A percentile compares a stretch with the other conserved stretches of the same genome.
phyloP scores from a whole-genome alignment of 2,113 vertebrate genomes.

The Pseudonaja textilis region DNA sequence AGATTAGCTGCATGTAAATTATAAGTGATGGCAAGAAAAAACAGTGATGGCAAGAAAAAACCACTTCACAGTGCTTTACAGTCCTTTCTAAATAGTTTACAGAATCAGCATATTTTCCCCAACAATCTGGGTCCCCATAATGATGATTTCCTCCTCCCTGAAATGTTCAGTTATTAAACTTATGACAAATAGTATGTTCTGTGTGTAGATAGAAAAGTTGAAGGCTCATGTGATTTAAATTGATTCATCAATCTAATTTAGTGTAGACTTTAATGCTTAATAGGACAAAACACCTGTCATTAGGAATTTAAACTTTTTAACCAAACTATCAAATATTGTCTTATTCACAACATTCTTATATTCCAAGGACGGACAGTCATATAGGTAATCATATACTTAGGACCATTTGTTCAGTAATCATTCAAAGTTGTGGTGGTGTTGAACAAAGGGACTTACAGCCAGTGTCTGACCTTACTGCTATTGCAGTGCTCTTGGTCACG shows the following conservation, averaged over 20 bases:
- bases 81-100: no score
- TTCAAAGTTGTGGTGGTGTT: no score
- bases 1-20: neutral
- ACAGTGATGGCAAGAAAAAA: neutral
- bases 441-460: no score
- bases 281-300: slow-evolving; percentile 7
- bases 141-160: neutral
- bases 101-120: no score
- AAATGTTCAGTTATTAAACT: neutral
- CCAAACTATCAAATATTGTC: neutral
- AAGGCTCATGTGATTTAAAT: neutral
- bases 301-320: slow-evolving; percentile 12
- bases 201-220: neutral
- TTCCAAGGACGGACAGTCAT: neutral
- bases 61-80: no score
- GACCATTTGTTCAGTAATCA: no score
- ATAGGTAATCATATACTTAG: no score
- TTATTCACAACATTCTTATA: slow-evolving; percentile 14
- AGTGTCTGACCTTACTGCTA: no score
- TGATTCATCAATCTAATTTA: neutral
- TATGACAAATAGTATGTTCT: neutral
- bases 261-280: neutral
- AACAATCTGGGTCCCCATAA: no score
- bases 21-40: neutral
- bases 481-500: no score